Evolutionary conservation across 2,113 vertebrate genomes (phyloP).

Genomic region (Albula glossodonta): DNA sequence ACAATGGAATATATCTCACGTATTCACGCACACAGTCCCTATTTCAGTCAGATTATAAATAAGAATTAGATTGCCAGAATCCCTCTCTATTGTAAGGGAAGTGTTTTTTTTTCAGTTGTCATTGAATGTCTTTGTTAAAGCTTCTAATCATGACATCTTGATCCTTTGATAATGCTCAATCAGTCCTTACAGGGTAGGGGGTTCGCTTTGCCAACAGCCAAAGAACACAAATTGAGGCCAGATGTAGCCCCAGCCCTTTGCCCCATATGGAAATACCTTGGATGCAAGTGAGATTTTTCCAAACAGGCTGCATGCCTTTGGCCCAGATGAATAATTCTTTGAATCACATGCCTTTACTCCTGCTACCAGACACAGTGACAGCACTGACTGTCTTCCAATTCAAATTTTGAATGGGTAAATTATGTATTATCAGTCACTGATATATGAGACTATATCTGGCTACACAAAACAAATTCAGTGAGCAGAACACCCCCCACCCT

Average conservation of each 20-base stretch:
- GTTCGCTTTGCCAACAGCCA: slow-evolving; percentile 14
- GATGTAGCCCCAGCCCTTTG: slow-evolving; percentile 11
- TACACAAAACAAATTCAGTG: too few species aligned
- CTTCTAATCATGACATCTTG: slow-evolving; percentile 18
- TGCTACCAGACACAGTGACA: slow-evolving; percentile 14
- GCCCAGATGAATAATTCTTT: slow-evolving; percentile 10
- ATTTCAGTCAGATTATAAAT: background rate
- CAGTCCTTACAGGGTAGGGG: slow-evolving; percentile 7
- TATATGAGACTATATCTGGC: too few species aligned
- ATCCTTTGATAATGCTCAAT: slow-evolving; percentile 18
- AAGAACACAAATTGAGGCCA: slow-evolving; percentile 26
- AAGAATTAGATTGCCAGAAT: slow-evolving; percentile 4
- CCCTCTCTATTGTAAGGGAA: background rate
- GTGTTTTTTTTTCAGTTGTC: background rate
- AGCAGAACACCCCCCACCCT: too few species aligned
- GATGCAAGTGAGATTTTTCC: slow-evolving; percentile 26
- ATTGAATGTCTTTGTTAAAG: slow-evolving; percentile 15
- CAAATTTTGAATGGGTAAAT: background rate
- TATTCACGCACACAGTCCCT: background rate
- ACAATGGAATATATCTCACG: background rate
- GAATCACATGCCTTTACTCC: background rate
- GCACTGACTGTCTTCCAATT: background rate
- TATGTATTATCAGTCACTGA: background rate
- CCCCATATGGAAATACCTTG: slow-evolving; percentile 31
- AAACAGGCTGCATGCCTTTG: slow-evolving; percentile 19